Evolutionary conservation across 2,797 vertebrate genomes (phyloP).

Genomic region (Sebastes itinus): DNA sequence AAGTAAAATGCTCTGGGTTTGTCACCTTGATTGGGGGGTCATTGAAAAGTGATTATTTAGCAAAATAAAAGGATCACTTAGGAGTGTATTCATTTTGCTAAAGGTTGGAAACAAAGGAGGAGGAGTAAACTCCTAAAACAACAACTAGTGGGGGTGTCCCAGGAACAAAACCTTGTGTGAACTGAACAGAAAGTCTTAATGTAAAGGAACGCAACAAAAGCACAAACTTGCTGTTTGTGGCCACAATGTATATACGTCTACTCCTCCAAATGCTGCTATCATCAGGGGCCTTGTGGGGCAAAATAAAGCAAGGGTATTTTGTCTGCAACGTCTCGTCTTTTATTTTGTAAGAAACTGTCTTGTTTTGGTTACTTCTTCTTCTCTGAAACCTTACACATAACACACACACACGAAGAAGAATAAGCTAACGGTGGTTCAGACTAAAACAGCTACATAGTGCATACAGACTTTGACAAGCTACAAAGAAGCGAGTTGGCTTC

Average conservation of each 20-base stretch:
- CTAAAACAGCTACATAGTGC: background rate
- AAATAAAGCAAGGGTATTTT: constrained; percentile 46
- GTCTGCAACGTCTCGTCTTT: constrained; percentile 29
- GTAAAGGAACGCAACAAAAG: constrained; percentile 20
- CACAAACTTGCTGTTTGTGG: constrained; percentile 49
- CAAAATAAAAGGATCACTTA: background rate
- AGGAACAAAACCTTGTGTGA: background rate
- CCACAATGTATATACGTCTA: constrained; percentile 7
- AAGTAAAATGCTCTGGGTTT: background rate
- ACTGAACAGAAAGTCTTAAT: constrained; percentile 39
- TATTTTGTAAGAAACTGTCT: constrained; percentile 31
- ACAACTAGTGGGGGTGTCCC: background rate
- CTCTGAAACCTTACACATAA: constrained; percentile 13
- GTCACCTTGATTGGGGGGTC: background rate
- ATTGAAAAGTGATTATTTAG: background rate
- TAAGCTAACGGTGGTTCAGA: background rate
- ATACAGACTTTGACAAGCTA: constrained; percentile 22
- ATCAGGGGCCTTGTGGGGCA: constrained; percentile 42
- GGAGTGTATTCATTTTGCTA: background rate
- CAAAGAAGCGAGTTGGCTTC: background rate
- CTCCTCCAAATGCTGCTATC: constrained; percentile 16
- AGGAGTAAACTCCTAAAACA: background rate
- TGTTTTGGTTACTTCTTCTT: constrained; percentile 54
- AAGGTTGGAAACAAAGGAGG: background rate
- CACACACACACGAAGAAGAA: background rate